Conservation (phyloP, 64 coral and sea anemone species). For the Stichodactyla helianthus region DNA sequence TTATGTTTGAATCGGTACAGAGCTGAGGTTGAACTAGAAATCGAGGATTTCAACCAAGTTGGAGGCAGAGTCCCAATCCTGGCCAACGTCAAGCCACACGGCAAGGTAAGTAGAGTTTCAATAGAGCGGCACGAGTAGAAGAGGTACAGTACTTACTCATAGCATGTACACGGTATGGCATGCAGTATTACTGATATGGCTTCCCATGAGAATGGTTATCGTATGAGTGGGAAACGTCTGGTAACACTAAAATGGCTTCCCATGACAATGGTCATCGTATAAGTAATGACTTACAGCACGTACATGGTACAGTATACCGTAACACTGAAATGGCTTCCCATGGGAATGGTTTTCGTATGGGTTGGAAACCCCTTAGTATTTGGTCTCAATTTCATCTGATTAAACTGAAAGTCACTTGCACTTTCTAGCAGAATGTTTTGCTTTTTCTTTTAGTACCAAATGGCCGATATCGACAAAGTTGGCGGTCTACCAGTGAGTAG, state of each 20-base stretch:
- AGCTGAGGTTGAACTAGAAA: constrained; percentile 68
- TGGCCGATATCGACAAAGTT: constrained; percentile 72
- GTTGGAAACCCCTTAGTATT: no score
- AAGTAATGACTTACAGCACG: no score
- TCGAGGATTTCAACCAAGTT: constrained; percentile 75
- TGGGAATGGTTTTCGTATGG: no score
- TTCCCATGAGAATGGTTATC: not conserved
- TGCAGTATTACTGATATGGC: not conserved
- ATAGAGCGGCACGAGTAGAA: no score
- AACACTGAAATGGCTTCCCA: no score
- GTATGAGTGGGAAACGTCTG: no score
- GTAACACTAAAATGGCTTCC: no score
- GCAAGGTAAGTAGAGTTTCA: constrained; percentile 42
- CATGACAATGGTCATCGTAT: no score
- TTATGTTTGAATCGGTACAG: constrained; percentile 18
- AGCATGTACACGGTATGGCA: not conserved
- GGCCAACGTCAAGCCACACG: constrained; percentile 73
- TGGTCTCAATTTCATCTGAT: no score
- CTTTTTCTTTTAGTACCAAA: constrained; percentile 62
- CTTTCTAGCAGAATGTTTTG: not conserved
- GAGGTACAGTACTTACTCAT: no score
- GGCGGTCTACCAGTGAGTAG: constrained; percentile 57
- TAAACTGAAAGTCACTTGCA: not conserved
- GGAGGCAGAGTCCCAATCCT: constrained; percentile 67
- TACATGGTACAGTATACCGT: no score